Percentiles rank a stretch among this genome's conserved stretches.
These are phyloP conservation scores for Drosophila infuscata DNA, from an alignment of 2,888 invertebrate genomes.

Conservation along the genomic window DNA sequence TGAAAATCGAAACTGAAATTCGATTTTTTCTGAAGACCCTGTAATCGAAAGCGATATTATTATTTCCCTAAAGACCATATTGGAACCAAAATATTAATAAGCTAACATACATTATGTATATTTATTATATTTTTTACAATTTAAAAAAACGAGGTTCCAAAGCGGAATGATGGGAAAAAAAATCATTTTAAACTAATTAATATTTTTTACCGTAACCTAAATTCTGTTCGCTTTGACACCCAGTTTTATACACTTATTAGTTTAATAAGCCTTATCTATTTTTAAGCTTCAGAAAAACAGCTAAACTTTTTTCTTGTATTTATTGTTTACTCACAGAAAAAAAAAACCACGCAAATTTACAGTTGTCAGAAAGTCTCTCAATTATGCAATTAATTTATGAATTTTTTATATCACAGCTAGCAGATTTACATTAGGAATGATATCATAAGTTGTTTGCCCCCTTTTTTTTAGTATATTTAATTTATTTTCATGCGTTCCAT, in stretches of 20 bases:
- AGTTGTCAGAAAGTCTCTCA: conserved; percentile 21
- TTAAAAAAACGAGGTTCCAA: not conserved
- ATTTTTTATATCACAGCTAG: conserved; percentile 19
- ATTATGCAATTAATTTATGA: conserved; percentile 38
- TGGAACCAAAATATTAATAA: not conserved
- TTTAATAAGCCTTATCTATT: not conserved
- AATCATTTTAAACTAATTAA: not conserved
- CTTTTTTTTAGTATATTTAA: conserved; percentile 23
- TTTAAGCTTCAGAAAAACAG: not conserved
- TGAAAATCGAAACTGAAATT: not conserved
- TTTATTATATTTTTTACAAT: not conserved
- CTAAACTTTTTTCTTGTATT: not conserved
- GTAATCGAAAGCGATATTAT: not conserved
- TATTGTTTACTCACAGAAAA: not conserved
- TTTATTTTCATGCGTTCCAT: conserved; percentile 15
- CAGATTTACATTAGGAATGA: conserved; percentile 14
- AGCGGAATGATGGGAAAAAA: not conserved
- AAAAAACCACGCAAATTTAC: not conserved
- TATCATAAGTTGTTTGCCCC: not conserved
- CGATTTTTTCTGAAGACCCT: no score
- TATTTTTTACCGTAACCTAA: not conserved
- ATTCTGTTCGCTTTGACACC: not conserved
- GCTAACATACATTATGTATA: not conserved
- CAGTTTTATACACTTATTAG: not conserved
- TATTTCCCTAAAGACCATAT: not conserved